phyloP scores from a whole-genome alignment of 2,797 vertebrate species.

The Melanotaenia pygmaea region DNA sequence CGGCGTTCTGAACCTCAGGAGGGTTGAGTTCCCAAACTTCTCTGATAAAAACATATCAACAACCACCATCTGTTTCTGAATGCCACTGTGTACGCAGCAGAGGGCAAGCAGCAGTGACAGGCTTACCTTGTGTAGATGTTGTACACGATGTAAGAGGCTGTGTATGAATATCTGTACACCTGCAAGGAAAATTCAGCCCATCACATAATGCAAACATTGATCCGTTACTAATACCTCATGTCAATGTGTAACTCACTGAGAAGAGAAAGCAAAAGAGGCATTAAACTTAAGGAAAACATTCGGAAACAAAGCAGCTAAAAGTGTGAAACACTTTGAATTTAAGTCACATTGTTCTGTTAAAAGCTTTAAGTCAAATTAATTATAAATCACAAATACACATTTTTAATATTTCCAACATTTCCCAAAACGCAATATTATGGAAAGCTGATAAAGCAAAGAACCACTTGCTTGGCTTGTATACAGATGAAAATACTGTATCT shows the following conservation, averaged over 20 bases:
- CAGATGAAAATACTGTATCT: not conserved
- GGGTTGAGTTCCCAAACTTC: conserved; percentile 83
- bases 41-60: conserved; percentile 55
- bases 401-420: not conserved
- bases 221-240: not conserved
- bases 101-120: not conserved
- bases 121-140: conserved; percentile 78
- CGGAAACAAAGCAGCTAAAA: not conserved
- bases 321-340: not conserved
- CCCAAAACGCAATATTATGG: not conserved
- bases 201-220: conserved; percentile 27
- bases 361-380: not conserved
- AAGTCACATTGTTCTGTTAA: too few species aligned
- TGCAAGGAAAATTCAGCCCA: conserved; percentile 50
- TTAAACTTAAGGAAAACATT: not conserved
- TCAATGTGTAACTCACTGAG: too few species aligned
- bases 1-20: conserved; percentile 81
- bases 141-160: conserved; percentile 78
- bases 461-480: not conserved
- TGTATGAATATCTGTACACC: conserved; percentile 79
- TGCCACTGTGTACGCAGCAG: not conserved
- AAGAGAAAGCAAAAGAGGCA: not conserved
- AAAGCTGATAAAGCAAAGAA: too few species aligned
- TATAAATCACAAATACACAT: not conserved
- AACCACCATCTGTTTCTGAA: conserved; percentile 28